Base-by-base conservation (phyloP, 2,797 vertebrate species). In the Pseudochaenichthys georgianus region DNA sequence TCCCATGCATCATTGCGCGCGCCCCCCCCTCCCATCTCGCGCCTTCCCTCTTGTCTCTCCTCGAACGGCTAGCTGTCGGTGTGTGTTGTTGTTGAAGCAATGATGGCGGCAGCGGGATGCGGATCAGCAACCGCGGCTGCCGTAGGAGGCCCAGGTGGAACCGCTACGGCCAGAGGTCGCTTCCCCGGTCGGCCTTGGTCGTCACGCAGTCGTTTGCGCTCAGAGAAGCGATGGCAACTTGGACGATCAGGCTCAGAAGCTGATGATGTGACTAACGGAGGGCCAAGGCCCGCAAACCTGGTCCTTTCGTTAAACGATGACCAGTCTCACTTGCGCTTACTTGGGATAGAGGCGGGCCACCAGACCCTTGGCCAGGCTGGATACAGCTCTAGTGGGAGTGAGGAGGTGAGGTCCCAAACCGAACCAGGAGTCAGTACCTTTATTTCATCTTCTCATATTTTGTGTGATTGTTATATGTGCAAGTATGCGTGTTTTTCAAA, bases 31-130 rank as follows among this genome's bases (percentile, higher is more conserved):
- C 94, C 92, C 89, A 92, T 88, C 94, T 93, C 92, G 94, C 95
- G 94, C 95, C 93, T 95, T 94, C 94, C 93, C 95, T 95, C 94
- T 95, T 90, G 93, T 93, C 93, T 95, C 93, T 83, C 89, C 80
- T 89, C 88, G 83, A 90, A 79, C 93, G 94, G 92, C 94, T 94
- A 94, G 95, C 95, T 91, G 80, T 95, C 94, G 87, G 93, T 94
- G 95, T 95, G 93, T 95, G 95, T 95, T 96, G 94, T 95, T 96
- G 94, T 95, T 91, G 89, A 95, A 96, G 95, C 95, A 93, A 97
- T 96, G 96, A 96, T 96, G 96, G 96, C 96, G 96, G 96, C 96
- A 92, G 95, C 95, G 94, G 95, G 95, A 94, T 96, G 95, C 95
- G 95, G 95, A 95, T 95, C 94, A 92, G 96, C 94, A 95, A 95